These are phyloP conservation scores for Drosophila atroscutellata DNA, from an alignment of 2,888 invertebrate species.

Conservation along the genomic window DNA sequence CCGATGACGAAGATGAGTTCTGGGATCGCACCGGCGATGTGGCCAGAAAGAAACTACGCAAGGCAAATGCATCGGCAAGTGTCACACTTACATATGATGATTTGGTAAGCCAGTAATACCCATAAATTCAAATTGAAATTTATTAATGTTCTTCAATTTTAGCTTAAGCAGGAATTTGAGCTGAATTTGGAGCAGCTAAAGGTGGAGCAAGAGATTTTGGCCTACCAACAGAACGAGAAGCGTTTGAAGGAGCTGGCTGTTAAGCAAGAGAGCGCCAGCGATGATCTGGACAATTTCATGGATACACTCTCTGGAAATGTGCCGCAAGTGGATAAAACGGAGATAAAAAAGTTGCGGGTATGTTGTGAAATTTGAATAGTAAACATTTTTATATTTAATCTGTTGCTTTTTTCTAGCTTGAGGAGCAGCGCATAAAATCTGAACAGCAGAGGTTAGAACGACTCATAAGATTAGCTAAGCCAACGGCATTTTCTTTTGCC, in stretches of 20 bases:
- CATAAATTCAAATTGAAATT: not conserved
- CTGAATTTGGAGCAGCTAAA: constrained; percentile 87
- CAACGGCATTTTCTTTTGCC: constrained; percentile 87
- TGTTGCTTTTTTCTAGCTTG: constrained; percentile 85
- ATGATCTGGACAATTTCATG: constrained; percentile 95
- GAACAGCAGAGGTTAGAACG: constrained; percentile 90
- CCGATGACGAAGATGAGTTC: constrained; percentile 97
- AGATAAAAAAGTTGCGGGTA: constrained; percentile 87
- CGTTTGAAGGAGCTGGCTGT: constrained; percentile 71
- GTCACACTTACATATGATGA: constrained; percentile 88
- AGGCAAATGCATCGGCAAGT: constrained; percentile 83
- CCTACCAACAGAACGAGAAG: constrained; percentile 85
- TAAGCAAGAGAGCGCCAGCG: constrained; percentile 85
- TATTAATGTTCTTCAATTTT: constrained; percentile 10
- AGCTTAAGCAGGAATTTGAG: constrained; percentile 81
- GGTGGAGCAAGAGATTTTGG: constrained; percentile 86
- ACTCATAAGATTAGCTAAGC: constrained; percentile 91
- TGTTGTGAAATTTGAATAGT: constrained; percentile 14
- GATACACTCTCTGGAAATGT: constrained; percentile 87
- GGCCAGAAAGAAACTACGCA: constrained; percentile 92
- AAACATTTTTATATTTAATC: not conserved
- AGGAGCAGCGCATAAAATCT: constrained; percentile 88
- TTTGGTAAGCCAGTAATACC: constrained; percentile 86
- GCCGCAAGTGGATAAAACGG: constrained; percentile 87
- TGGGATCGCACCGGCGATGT: constrained; percentile 97